These are phyloP conservation scores for Dione juno DNA, from an alignment of 2,888 invertebrate species.

Conservation along the genomic window DNA sequence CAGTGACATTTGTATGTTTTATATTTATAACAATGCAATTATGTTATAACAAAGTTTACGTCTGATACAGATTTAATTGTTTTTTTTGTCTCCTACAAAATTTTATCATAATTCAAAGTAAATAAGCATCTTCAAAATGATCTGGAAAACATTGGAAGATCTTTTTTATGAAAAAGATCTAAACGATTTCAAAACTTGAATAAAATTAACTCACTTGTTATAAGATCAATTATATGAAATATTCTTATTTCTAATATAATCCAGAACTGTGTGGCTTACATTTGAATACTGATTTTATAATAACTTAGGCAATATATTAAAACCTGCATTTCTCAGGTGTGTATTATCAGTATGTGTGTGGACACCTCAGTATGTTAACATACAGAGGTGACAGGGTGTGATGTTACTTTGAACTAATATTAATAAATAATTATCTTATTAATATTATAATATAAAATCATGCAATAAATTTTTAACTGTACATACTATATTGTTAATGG, in stretches of 20 bases:
- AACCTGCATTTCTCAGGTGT: conserved; percentile 19
- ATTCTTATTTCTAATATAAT: conserved; percentile 27
- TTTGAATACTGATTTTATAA: conserved; percentile 25
- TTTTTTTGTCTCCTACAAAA: conserved; percentile 26
- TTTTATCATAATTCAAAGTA: conserved; percentile 7
- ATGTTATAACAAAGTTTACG: conserved; percentile 59
- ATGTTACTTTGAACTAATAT: conserved; percentile 44
- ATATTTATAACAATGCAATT: conserved; percentile 75
- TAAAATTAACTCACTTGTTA: conserved; percentile 9
- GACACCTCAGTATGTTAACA: conserved; percentile 32
- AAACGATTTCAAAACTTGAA: conserved; percentile 5
- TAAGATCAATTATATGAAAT: conserved; percentile 22
- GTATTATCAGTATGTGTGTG: conserved; percentile 24
- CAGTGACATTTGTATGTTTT: conserved; percentile 70
- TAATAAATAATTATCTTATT: conserved; percentile 43
- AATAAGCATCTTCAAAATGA: neutral
- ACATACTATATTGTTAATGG: conserved; percentile 40
- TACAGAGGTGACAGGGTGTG: conserved; percentile 48
- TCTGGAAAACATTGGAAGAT: conserved; percentile 17
- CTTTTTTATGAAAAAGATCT: conserved; percentile 24
- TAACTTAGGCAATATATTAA: conserved; percentile 24
- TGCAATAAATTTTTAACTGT: conserved; percentile 47
- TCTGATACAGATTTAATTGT: conserved; percentile 78
- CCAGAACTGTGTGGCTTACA: conserved; percentile 9
- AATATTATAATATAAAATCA: conserved; percentile 45